phyloP scores from a whole-genome alignment of 2,888 invertebrate genomes.

The Drosophila rubida region DNA sequence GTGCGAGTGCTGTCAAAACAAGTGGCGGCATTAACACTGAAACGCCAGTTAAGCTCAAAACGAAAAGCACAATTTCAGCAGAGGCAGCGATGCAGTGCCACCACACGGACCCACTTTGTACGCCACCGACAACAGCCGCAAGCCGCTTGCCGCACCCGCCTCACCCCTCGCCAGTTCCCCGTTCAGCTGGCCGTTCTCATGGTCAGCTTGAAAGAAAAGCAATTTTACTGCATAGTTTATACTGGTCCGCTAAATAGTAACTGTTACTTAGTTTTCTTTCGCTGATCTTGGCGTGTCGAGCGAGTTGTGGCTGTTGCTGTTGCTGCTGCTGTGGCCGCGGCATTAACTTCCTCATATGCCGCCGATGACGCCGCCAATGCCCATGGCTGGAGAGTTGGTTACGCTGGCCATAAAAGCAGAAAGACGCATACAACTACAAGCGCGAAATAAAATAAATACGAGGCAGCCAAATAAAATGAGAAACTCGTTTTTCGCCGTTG shows the following conservation, averaged over 20 bases:
- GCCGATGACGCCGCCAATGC: slow-evolving; percentile 23
- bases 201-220: slow-evolving; percentile 51
- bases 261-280: slow-evolving; percentile 73
- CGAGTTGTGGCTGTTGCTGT: slow-evolving; percentile 7
- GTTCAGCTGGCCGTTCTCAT: neutral
- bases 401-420: slow-evolving; percentile 15
- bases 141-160: no score
- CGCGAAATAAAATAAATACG: slow-evolving; percentile 18
- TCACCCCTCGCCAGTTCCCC: neutral
- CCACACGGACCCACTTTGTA: slow-evolving; percentile 42
- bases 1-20: slow-evolving; percentile 60
- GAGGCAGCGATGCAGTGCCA: slow-evolving; percentile 48
- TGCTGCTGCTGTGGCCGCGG: slow-evolving; percentile 66
- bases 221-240: slow-evolving; percentile 69
- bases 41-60: slow-evolving; percentile 49
- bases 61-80: slow-evolving; percentile 56
- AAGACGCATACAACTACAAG: slow-evolving; percentile 23
- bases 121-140: slow-evolving; percentile 13
- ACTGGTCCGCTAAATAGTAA: slow-evolving; percentile 69
- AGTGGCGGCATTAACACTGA: slow-evolving; percentile 68
- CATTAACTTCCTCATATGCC: slow-evolving; percentile 72
- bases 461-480: slow-evolving; percentile 46
- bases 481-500: slow-evolving; percentile 73
- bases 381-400: slow-evolving; percentile 31
- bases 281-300: slow-evolving; percentile 50